These are phyloP conservation scores for Pelobates cultripes DNA, from an alignment of 2,797 vertebrate species.

Conservation along the genomic window DNA sequence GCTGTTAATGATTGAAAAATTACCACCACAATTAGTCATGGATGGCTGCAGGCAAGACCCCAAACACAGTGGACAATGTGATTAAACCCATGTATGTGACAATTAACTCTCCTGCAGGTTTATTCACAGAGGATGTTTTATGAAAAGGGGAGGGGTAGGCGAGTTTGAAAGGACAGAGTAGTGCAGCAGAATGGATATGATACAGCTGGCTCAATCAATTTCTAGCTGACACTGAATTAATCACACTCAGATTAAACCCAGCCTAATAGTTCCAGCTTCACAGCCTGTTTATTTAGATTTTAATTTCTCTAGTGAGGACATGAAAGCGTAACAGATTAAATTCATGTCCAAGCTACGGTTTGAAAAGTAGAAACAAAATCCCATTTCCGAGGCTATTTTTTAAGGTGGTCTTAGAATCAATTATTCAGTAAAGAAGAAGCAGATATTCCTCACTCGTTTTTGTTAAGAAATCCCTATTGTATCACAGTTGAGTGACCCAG, in stretches of 20 bases:
- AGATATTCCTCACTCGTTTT: constrained; percentile 75
- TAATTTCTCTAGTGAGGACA: constrained; percentile 63
- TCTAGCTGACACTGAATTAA: constrained; percentile 90
- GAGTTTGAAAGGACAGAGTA: constrained; percentile 66
- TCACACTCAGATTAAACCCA: constrained; percentile 80
- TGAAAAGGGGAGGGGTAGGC: constrained; percentile 62
- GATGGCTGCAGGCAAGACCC: constrained; percentile 77
- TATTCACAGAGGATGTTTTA: constrained; percentile 69
- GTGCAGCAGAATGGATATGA: constrained; percentile 67
- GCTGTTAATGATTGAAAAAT: constrained; percentile 92
- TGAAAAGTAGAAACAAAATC: constrained; percentile 65
- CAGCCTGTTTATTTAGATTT: constrained; percentile 73
- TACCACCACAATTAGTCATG: constrained; percentile 84
- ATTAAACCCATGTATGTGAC: constrained; percentile 97
- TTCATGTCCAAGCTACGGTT: constrained; percentile 70
- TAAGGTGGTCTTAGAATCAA: constrained; percentile 70
- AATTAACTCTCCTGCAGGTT: constrained; percentile 89
- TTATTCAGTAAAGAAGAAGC: constrained; percentile 78
- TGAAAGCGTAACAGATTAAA: constrained; percentile 73
- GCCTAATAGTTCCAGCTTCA: constrained; percentile 71
- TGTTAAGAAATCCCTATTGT: constrained; percentile 72
- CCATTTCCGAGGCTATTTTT: constrained; percentile 60
- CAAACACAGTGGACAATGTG: constrained; percentile 82
- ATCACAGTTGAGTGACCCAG: constrained; percentile 78
- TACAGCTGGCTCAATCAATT: constrained; percentile 86